Evolutionary conservation across 1,140 invertebrate species (phyloP).

Genomic region (Trissolcus basalis): DNA sequence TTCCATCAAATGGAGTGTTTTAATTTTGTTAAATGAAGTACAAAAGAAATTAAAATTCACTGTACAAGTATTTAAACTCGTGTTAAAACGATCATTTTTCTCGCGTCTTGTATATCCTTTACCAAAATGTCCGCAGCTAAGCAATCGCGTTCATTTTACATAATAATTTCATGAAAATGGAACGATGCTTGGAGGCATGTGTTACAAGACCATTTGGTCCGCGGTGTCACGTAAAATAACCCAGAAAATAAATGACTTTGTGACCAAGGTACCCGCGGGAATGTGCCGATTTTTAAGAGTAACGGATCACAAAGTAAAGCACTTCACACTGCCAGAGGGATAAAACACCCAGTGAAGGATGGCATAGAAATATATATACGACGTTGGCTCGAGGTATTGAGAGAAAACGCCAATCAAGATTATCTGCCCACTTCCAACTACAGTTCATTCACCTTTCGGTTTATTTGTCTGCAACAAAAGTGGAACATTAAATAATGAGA

Average conservation of each 20-base stretch:
- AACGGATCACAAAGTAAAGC: slow-evolving; percentile 40
- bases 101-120: not conserved
- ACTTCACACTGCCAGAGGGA: slow-evolving; percentile 28
- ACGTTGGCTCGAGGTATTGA: not conserved
- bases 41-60: too few species aligned
- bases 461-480: too few species aligned
- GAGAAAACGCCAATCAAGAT: not conserved
- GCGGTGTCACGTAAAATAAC: slow-evolving; percentile 34
- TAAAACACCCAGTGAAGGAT: slow-evolving; percentile 23
- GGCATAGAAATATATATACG: slow-evolving; percentile 11
- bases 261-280: slow-evolving; percentile 48
- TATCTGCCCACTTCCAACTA: slow-evolving; percentile 12
- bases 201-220: slow-evolving; percentile 35
- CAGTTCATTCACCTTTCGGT: slow-evolving; percentile 7
- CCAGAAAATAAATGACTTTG: slow-evolving; percentile 53
- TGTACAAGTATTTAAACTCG: too few species aligned
- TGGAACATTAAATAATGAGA: too few species aligned
- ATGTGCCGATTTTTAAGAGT: slow-evolving; percentile 47
- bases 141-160: slow-evolving; percentile 47
- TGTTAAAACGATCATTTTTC: too few species aligned
- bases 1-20: too few species aligned
- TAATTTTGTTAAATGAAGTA: too few species aligned
- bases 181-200: slow-evolving; percentile 17
- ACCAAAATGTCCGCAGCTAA: slow-evolving; percentile 6
- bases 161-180: slow-evolving; percentile 42